These are phyloP conservation scores for Eupithecia exiguata DNA, from an alignment of 2,888 invertebrate genomes.

Conservation along the genomic window DNA sequence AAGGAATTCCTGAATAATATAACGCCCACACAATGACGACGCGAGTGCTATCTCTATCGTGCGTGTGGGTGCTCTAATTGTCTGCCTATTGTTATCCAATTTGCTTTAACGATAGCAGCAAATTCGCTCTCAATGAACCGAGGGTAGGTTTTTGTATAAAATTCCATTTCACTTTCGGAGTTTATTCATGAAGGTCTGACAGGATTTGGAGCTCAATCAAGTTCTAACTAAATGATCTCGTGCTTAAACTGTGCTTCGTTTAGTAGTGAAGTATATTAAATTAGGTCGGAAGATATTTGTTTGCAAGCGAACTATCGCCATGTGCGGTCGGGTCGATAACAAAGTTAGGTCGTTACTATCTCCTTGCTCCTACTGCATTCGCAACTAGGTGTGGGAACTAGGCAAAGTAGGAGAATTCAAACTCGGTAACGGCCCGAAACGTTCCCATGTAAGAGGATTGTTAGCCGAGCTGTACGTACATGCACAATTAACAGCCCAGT, in stretches of 20 bases:
- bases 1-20: constrained; percentile 43
- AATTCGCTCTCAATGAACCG: constrained; percentile 43
- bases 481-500: constrained; percentile 51
- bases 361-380: constrained; percentile 24
- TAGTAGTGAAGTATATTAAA: background rate
- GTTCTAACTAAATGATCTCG: constrained; percentile 26
- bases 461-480: constrained; percentile 43
- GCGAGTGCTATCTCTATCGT: constrained; percentile 45
- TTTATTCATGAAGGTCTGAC: constrained; percentile 31
- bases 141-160: constrained; percentile 37
- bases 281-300: background rate
- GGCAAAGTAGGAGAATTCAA: constrained; percentile 46
- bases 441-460: constrained; percentile 47
- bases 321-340: constrained; percentile 44
- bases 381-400: constrained; percentile 25
- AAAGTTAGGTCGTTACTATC: constrained; percentile 43
- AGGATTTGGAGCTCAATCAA: constrained; percentile 29
- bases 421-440: constrained; percentile 49
- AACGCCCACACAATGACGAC: constrained; percentile 48
- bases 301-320: constrained; percentile 24
- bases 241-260: background rate
- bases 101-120: constrained; percentile 49
- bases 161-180: constrained; percentile 32
- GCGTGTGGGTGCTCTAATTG: constrained; percentile 55
- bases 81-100: constrained; percentile 55